Conservation (phyloP, 2,888 invertebrate genomes). For the Spisula solida region DNA sequence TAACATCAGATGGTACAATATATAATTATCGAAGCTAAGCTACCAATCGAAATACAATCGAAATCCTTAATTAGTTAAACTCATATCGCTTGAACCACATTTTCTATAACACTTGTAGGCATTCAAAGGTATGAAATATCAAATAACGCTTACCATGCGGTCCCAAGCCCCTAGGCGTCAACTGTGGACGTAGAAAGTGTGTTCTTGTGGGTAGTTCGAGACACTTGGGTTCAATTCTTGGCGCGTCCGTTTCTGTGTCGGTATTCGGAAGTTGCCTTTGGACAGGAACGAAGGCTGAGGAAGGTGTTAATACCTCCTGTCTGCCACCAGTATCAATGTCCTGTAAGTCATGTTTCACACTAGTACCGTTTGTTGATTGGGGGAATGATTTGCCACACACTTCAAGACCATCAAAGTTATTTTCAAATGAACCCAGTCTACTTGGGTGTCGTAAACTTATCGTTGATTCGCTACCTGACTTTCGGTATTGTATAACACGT, state of each 20-base stretch:
- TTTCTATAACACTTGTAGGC: background rate
- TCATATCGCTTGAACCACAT: background rate
- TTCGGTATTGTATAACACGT: slow-evolving; percentile 64
- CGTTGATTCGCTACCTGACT: slow-evolving; percentile 67
- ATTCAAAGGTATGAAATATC: background rate
- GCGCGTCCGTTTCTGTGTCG: slow-evolving; percentile 22
- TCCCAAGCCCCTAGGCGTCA: slow-evolving; percentile 28
- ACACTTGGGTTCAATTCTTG: slow-evolving; percentile 16
- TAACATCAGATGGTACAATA: background rate
- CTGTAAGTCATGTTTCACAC: slow-evolving; percentile 29
- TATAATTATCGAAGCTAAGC: background rate
- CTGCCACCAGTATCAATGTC: slow-evolving; percentile 8
- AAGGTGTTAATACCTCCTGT: slow-evolving; percentile 38
- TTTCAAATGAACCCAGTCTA: slow-evolving; percentile 46
- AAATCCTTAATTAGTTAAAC: background rate
- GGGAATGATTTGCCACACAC: slow-evolving; percentile 69
- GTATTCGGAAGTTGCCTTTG: background rate
- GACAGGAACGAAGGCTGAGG: slow-evolving; percentile 33
- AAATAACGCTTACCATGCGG: slow-evolving; percentile 23
- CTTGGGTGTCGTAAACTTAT: slow-evolving; percentile 63
- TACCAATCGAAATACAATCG: background rate
- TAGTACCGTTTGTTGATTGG: slow-evolving; percentile 36
- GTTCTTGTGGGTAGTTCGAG: slow-evolving; percentile 29
- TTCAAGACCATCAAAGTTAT: slow-evolving; percentile 63
- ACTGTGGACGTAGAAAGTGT: slow-evolving; percentile 28